Evolutionary conservation across 1,140 invertebrate species (phyloP), one percentile per base, ranked within the genome.

Genomic region (Gerris buenoi): DNA sequence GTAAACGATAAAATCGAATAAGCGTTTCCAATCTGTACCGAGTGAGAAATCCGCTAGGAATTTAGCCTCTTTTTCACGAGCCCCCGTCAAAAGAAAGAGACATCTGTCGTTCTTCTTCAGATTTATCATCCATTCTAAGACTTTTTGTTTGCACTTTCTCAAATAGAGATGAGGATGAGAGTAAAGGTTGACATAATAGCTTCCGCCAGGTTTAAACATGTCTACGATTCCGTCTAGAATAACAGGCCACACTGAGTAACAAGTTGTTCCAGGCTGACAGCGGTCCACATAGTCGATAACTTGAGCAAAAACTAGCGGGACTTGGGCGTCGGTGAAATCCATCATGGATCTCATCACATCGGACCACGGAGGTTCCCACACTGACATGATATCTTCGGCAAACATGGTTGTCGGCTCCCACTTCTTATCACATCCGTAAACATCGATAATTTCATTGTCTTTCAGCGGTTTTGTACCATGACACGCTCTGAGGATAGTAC

Each of bases 251-350:
- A 89, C 80, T 25, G 79, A 75, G 70, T 88, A 88, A 26, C 77
- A 69, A 25, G 76, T 70, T 1, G 70, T 71, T 65, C 71, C 71
- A 23, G 68, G 79, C 64, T 78, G 75, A 71, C 80, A 73, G 72
- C 82, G 78, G 73, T 91, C 88, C 10, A 87, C 70, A 1, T 81
- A 76, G 74, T 92, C 88, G 33, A 92, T 81, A 18, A 83, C 79
- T 73, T 85, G 81, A 1, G 87, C 87, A 77, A 87, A 89, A 1
- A 83, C 79, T 22, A 90, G 70, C 15, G 82, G 79, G 13, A 81
- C 77, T 0, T 85, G 81, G 72, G 85, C 83, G 74, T 91, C 88
- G 77, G 90, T 91, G 73, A 87, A 90, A 75, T 90, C 89, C 25
- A 88, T 77, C 60, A 89, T 78, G 25, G 85, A 80, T 63, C 87